Conservation (phyloP, 2,797 vertebrate genomes). For the Taeniopygia guttata region DNA sequence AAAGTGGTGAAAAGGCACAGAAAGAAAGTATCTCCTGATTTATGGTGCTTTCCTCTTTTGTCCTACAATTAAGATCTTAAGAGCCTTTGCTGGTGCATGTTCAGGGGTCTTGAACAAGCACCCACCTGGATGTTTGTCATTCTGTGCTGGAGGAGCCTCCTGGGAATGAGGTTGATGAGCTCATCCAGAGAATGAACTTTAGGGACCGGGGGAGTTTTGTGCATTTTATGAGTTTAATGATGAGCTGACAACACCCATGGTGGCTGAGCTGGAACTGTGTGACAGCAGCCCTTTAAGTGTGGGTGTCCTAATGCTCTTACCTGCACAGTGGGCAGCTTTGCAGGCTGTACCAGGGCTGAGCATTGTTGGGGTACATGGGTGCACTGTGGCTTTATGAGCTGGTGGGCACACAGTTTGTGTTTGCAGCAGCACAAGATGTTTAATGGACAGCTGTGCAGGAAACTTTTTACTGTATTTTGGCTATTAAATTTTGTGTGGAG, state of each 20-base stretch:
- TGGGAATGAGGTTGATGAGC: neutral
- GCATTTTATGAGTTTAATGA: neutral
- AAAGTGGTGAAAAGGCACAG: constrained; percentile 5
- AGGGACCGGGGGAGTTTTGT: neutral
- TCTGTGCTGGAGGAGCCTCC: neutral
- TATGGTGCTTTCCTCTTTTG: constrained; percentile 23
- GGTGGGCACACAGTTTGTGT: rapidly evolving
- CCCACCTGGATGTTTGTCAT: neutral
- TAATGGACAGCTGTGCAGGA: neutral
- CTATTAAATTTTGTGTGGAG: neutral
- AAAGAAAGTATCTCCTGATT: constrained; percentile 35
- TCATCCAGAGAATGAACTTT: neutral
- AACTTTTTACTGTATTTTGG: neutral
- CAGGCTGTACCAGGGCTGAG: neutral
- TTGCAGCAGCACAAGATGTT: neutral
- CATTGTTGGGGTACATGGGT: rapidly evolving
- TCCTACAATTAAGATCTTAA: neutral
- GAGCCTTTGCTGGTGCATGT: neutral
- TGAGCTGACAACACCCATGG: neutral
- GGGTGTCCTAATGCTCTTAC: neutral
- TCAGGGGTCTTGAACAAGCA: neutral
- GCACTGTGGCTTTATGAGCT: neutral
- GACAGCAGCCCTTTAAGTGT: neutral
- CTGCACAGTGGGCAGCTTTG: neutral
- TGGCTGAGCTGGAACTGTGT: neutral